Base-by-base conservation (phyloP, 2,113 vertebrate genomes). In the Gambusia holbrooki region DNA sequence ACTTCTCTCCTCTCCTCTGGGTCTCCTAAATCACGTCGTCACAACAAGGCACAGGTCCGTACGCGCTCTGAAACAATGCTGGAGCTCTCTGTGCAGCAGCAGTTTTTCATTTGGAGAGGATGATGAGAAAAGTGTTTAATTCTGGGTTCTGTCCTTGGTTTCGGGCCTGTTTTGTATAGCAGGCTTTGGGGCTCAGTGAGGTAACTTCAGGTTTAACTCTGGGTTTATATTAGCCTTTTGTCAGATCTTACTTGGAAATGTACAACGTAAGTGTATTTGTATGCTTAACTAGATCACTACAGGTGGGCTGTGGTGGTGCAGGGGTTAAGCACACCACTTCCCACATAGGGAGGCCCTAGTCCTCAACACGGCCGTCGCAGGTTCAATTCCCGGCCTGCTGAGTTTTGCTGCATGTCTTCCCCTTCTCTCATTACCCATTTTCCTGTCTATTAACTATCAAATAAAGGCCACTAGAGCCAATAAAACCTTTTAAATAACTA, bases 1-100 rank as follows among this genome's bases (percentile, higher is more conserved):
- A 54, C 71, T 73, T 61, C 28, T 60, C 66, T 40, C 32, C 73
- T 72, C 28, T 48, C 58, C 65, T 77, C 68, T 4, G 5, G 32
- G 17, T 69, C 17, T 22, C 32, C 40, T 42, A 54, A 62, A 42
- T 54, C 33, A 76, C 29, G 1, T 14, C 27, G 48, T 70, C 22
- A 19, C 45, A 65, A 22, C 15, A 3, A 72, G 51, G 32, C 66
- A 66, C 70, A 25, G 65, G 48, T 77, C 33, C 6, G 12, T 30
- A 0, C 67, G 27, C 45, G 5, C 69, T 63, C 35, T 73, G 61
- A 35, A 72, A 68, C 48, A 12, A 3, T 33, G 19, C 28, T 62
- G 15, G 3, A n/a, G 28, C n/a, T 4, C 29, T 71, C 32, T 13
- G 27, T 29, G 4, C n/a, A 6, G 27, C 32, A 32, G 48, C 62